Evolutionary conservation across 2,113 vertebrate species (phyloP).

Genomic region (Camelus bactrianus): DNA sequence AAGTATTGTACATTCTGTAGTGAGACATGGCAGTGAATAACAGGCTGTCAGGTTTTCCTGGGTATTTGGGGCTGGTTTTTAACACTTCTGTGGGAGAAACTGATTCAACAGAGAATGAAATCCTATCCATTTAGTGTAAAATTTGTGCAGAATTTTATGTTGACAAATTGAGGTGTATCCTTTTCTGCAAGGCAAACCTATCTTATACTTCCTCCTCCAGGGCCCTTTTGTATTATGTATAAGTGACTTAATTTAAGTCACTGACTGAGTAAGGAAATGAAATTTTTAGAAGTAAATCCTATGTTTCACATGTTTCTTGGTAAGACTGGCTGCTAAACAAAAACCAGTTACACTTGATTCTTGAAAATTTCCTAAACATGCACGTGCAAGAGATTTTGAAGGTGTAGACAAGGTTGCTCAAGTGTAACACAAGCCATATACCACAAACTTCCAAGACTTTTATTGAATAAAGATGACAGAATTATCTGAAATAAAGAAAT

Average conservation of each 20-base stretch:
- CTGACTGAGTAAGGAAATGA: neutral
- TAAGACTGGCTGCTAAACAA: neutral
- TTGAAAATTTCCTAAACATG: neutral
- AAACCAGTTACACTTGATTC: neutral
- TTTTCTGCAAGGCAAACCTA: neutral
- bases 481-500: neutral
- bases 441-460: neutral
- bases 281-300: slow-evolving; percentile 7
- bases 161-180: neutral
- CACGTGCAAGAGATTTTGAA: neutral
- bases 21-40: neutral
- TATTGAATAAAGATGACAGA: neutral
- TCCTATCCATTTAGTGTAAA: neutral
- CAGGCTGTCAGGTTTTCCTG: neutral
- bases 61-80: neutral
- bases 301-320: neutral
- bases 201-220: neutral
- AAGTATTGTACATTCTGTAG: neutral
- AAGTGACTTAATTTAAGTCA: neutral
- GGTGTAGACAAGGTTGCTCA: neutral
- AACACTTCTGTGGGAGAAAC: neutral
- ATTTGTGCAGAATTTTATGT: neutral
- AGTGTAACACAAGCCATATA: neutral
- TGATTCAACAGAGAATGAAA: neutral
- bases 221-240: neutral